Evolutionary conservation across 2,888 invertebrate species (phyloP).

Genomic region (Tenthredo notha): DNA sequence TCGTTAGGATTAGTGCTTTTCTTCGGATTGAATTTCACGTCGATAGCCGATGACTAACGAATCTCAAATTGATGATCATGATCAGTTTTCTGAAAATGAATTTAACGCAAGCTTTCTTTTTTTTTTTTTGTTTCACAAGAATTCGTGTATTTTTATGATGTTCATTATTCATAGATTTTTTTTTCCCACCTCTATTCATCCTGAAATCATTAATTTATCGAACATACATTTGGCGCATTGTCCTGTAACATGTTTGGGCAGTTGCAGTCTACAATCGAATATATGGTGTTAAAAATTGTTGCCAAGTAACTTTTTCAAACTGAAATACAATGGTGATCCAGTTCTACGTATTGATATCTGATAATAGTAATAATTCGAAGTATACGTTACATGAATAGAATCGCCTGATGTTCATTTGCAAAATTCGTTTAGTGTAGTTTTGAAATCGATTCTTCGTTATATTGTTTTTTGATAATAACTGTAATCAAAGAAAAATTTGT

Average conservation of each 20-base stretch:
- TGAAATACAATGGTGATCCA: background rate
- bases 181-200: background rate
- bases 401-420: background rate
- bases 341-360: background rate
- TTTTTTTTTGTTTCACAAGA: background rate
- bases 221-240: background rate
- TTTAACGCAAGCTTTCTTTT: background rate
- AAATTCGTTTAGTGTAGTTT: background rate
- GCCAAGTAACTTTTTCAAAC: background rate
- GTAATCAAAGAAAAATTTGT: background rate
- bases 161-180: background rate
- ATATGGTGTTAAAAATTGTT: background rate
- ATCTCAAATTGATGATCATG: too few species aligned
- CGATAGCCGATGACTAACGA: too few species aligned
- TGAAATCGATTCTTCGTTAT: background rate
- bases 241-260: background rate
- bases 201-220: background rate
- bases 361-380: background rate
- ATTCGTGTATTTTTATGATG: background rate
- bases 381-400: background rate
- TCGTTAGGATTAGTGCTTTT: background rate
- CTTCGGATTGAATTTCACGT: too few species aligned
- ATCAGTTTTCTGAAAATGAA: background rate
- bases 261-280: background rate
- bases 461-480: background rate